phyloP scores from a whole-genome alignment of 1,140 invertebrate genomes.

The Araneus ventricosus region DNA sequence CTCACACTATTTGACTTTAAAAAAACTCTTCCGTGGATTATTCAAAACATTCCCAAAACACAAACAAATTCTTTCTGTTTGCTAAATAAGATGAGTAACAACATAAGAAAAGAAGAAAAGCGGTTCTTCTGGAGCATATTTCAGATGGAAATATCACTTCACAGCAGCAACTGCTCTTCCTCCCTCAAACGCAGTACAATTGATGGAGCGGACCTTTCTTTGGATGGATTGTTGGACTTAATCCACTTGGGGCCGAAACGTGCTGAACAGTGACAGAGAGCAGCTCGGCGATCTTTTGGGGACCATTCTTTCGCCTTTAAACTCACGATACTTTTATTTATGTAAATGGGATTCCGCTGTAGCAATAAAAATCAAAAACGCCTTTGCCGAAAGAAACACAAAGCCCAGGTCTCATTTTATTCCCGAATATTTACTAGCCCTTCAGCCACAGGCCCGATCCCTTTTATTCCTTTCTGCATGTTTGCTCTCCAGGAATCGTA shows the following conservation, averaged over 20 bases:
- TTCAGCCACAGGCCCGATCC: not conserved
- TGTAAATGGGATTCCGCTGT: slow-evolving; percentile 18
- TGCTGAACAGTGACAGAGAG: not conserved
- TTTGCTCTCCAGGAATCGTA: slow-evolving; percentile 16
- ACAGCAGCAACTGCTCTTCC: no score
- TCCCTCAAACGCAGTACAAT: not conserved
- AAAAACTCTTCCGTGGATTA: no score
- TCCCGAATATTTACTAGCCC: slow-evolving; percentile 10
- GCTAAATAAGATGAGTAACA: no score
- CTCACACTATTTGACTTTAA: no score
- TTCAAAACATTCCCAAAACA: no score
- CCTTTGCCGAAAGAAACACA: not conserved
- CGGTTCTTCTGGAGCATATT: no score
- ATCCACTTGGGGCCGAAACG: not conserved
- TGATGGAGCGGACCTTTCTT: not conserved
- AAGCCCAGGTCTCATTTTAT: slow-evolving; percentile 18
- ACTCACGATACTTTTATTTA: slow-evolving; percentile 24
- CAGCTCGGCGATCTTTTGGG: not conserved
- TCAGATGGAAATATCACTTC: no score
- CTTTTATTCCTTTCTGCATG: slow-evolving; percentile 7
- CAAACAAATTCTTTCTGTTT: no score
- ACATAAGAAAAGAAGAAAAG: no score
- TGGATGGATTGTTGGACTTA: not conserved
- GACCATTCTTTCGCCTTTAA: slow-evolving; percentile 10
- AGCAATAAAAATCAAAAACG: slow-evolving; percentile 21